phyloP scores from a whole-genome alignment of 2,113 vertebrate species.

The Percina caprodes region DNA sequence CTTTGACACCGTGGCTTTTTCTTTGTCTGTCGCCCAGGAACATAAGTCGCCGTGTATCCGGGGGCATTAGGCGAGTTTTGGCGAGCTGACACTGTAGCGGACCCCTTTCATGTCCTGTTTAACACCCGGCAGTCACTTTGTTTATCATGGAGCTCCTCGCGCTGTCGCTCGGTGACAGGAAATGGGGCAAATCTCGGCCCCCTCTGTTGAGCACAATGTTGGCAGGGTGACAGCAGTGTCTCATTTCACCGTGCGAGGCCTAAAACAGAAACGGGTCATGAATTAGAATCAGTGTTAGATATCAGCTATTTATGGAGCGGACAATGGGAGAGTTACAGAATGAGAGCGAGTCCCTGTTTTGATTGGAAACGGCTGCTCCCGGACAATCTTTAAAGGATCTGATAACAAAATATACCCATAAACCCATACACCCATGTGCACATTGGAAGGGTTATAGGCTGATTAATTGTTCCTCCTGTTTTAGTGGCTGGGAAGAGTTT shows the following conservation, averaged over 20 bases:
- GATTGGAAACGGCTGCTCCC: background rate
- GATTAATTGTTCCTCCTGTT: no score
- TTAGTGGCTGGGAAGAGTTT: no score
- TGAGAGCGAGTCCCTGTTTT: background rate
- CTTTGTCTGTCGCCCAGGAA: background rate
- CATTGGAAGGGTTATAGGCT: no score
- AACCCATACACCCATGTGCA: no score
- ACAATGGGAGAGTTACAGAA: background rate
- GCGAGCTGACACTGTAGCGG: background rate
- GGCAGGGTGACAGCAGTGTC: constrained; percentile 23
- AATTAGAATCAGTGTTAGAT: background rate
- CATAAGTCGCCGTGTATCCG: background rate
- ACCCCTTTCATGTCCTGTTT: constrained; percentile 9
- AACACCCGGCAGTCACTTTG: constrained; percentile 25
- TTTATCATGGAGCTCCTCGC: constrained; percentile 28
- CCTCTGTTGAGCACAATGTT: constrained; percentile 15
- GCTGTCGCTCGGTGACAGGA: constrained; percentile 31
- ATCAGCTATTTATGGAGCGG: background rate
- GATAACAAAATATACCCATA: no score
- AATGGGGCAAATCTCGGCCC: constrained; percentile 19
- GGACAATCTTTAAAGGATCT: no score
- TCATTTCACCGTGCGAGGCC: constrained; percentile 9
- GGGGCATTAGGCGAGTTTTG: background rate
- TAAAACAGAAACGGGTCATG: constrained; percentile 47
- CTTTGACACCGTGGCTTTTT: background rate